Evolutionary conservation across 2,888 invertebrate species (phyloP), one percentile per base, ranked within the genome.

Genomic region (Melangyna quadrimaculata): DNA sequence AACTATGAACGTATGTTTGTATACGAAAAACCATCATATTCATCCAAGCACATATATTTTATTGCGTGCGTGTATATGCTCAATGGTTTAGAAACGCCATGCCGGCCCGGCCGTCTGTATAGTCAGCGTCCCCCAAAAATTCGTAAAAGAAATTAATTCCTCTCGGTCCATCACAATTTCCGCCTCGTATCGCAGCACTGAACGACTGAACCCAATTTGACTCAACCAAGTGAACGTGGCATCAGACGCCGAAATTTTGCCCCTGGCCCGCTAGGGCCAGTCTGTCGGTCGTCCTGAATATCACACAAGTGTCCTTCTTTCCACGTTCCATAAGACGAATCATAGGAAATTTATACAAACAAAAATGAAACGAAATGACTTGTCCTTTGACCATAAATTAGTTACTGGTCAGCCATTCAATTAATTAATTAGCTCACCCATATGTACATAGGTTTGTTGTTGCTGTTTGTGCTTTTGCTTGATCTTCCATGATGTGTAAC

Each of bases 371-470:
- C 43, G 29, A 75, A 79, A 84, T 71, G 74, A 67, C 74, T 80
- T 72, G 86, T 86, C 86, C 86, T 86, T 81, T 80, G 80, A 81
- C 86, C 86, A 86, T 86, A 86, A 86, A 86, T 86, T 86, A 86
- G 86, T 86, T 86, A 78, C 81, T 86, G 86, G 86, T 81, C 86
- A 86, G 81, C 77, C 86, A 72, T 86, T 86, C 86, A 86, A 86
- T 86, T 86, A 81, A 86, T 86, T 86, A 86, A 86, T 86, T 86
- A 86, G 81, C 80, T 86, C 63, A 55, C 77, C 79, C 55, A 43
- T 48, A 12, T 32, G 9, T 29, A 37, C 1, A 12, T 24, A 24
- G 2, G 14, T 59, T 22, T 35, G 35, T 37, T n/a, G n/a, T n/a
- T n/a, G n/a, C 22, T 12, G 35, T 37, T 29, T 59, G 35, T 59